Evolutionary conservation across 2,113 vertebrate species (phyloP).

Genomic region (Ginglymostoma cirratum): DNA sequence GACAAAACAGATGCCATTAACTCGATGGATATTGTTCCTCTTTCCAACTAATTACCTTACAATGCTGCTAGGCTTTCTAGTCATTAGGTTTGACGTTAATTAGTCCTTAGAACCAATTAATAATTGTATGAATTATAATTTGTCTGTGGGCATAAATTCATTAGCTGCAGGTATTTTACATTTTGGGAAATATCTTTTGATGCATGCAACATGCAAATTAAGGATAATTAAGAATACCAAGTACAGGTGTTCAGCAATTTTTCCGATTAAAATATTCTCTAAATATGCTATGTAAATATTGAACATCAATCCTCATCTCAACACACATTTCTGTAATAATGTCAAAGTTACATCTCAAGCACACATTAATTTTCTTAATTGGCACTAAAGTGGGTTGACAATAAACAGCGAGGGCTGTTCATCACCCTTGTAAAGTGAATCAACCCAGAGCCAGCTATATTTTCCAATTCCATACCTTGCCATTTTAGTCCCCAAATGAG

Average conservation of each 20-base stretch:
- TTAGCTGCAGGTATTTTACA: background rate
- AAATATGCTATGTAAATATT: background rate
- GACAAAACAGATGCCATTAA: background rate
- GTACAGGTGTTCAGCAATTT: background rate
- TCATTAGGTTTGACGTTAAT: constrained; percentile 21
- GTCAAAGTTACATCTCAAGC: background rate
- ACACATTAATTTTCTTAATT: constrained; percentile 2
- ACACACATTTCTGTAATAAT: background rate
- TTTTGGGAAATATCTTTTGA: background rate
- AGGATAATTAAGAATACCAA: constrained; percentile 6
- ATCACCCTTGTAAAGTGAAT: background rate
- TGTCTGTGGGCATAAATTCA: constrained; percentile 28
- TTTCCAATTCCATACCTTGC: background rate
- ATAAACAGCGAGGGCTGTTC: background rate
- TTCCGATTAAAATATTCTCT: background rate
- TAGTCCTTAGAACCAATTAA: constrained; percentile 5
- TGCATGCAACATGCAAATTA: background rate
- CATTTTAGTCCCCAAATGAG: no score
- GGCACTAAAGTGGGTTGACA: background rate
- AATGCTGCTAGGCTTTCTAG: background rate
- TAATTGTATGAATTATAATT: constrained; percentile 15
- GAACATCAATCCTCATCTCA: background rate
- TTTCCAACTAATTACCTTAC: background rate
- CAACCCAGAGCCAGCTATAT: background rate
- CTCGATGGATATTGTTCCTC: background rate